Conservation (phyloP, 2,888 invertebrate species). For the Chrysolina americana region DNA sequence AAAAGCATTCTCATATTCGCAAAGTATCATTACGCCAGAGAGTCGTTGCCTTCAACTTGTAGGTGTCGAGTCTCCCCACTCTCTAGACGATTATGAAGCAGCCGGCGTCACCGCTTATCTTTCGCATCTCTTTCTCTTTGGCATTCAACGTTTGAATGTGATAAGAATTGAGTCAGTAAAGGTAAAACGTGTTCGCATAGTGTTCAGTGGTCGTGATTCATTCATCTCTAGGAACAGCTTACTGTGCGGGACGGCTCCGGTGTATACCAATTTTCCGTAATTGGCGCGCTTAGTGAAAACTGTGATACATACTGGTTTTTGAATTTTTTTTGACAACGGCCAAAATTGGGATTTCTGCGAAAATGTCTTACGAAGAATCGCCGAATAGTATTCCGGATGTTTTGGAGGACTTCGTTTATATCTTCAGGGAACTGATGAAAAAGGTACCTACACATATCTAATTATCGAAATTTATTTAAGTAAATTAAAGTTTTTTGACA, state of each 20-base stretch:
- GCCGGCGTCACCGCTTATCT: neutral
- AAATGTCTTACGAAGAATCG: constrained; percentile 79
- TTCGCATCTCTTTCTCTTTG: neutral
- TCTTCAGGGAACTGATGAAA: constrained; percentile 47
- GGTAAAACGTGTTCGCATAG: neutral
- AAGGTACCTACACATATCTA: too few relatives aligned
- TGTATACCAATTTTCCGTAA: neutral
- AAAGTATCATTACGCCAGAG: too few relatives aligned
- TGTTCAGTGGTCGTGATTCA: constrained; percentile 12
- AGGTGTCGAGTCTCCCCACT: constrained; percentile 10
- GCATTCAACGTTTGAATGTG: neutral
- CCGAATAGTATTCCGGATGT: constrained; percentile 78
- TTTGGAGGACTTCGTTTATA: constrained; percentile 77
- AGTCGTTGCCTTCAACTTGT: neutral
- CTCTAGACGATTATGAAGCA: neutral
- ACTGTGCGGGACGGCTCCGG: neutral
- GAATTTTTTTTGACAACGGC: neutral
- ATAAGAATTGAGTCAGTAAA: neutral
- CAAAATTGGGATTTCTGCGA: constrained; percentile 50
- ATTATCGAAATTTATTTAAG: too few relatives aligned
- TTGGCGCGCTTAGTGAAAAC: neutral
- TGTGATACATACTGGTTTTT: neutral
- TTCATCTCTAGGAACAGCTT: constrained; percentile 15
- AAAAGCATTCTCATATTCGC: too few relatives aligned
- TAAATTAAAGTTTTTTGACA: too few relatives aligned